Evolutionary conservation across 2,113 vertebrate genomes (phyloP), one percentile per base, ranked within the genome.

Genomic region (Xenopus laevis): DNA sequence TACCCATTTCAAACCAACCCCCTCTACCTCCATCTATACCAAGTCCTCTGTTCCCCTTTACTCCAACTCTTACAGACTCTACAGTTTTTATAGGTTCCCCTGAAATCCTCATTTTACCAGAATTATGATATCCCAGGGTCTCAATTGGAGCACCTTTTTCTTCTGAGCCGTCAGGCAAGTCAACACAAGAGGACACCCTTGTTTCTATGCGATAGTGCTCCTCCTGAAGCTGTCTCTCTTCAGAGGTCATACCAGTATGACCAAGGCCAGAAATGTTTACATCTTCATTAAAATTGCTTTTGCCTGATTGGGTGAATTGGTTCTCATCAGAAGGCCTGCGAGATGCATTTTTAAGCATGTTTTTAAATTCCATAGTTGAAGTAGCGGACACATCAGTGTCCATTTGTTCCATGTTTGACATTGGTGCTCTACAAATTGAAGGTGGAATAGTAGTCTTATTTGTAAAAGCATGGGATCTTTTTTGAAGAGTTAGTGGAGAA

Each of bases 51-150:
- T 74, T 87, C 5, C 92, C 94, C 68, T 93, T 93, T 45, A 93
- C 95, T 74, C 95, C 87, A 30, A 95, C 88, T 0, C 96, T 92
- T 70, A 98, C 92, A 82, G 95, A 94, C 78, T 98, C 96, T 71
- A 99, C 96, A 0, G 96, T 98, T 88, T 98, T 95, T 81, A 99
- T 99, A 0, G 95, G 94, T 69, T 98, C 96, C 17, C 96, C 95
- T 0, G 92, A 82, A 78, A 91, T 89, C 2, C 92, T 91, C 13
- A 92, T 80, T 75, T 88, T 94, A 0, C 89, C 77, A 1, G 89
- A 83, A 0, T 86, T 89, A 74, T 86, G 91, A 81, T 94, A 97
- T 0, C 93, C 90, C 79, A 96, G 78, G 0, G 95, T 94, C 66
- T 97, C 93, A 44, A 96, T 94, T 20, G 95, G 93, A 0, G 94